Conservation (phyloP, 2,113 vertebrate genomes). For the Alaudala cheleensis region DNA sequence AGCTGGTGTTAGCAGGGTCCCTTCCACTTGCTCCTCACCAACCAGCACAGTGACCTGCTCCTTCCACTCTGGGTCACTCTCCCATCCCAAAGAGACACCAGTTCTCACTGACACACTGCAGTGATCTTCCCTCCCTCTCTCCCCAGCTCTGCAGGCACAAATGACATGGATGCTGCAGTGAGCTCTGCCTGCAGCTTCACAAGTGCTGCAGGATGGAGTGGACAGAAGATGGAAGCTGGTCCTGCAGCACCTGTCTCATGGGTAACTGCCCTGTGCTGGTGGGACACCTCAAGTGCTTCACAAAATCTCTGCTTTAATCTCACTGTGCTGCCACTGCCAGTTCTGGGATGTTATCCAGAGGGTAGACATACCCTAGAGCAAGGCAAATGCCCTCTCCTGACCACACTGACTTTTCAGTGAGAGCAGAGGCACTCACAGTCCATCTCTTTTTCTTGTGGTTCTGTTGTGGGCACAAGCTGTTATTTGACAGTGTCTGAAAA, state of each 20-base stretch:
- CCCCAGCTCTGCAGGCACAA: neutral
- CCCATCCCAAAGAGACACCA: neutral
- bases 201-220: neutral
- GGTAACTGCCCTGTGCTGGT: neutral
- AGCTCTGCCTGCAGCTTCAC: neutral
- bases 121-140: neutral
- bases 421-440: neutral
- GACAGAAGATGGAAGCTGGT: neutral
- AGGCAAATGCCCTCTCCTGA: neutral
- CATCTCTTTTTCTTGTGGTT: neutral
- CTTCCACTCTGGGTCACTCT: neutral
- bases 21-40: neutral
- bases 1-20: neutral
- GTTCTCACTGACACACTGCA: neutral
- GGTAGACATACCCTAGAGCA: neutral
- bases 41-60: neutral
- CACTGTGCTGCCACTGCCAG: neutral
- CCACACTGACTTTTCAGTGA: neutral
- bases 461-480: neutral
- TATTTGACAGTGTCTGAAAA: neutral
- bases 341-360: neutral
- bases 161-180: neutral
- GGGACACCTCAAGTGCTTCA: neutral
- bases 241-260: neutral
- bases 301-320: neutral